These are phyloP conservation scores for Bufo bufo DNA, from an alignment of 2,113 vertebrate species.

Conservation along the genomic window DNA sequence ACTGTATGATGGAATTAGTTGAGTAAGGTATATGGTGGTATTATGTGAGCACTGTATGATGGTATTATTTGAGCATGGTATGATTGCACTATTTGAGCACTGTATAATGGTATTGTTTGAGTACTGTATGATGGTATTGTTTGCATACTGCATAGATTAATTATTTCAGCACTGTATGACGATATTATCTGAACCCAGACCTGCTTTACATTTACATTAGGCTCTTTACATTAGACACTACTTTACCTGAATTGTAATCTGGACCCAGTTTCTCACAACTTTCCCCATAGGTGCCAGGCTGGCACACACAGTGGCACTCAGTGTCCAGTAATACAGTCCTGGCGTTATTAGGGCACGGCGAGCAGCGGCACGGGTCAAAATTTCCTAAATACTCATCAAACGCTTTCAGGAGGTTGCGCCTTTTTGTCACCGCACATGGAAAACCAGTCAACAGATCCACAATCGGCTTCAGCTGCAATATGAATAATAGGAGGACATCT, in stretches of 20 bases:
- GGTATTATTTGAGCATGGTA: background rate
- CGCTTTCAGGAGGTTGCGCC: constrained; percentile 80
- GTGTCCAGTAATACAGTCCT: constrained; percentile 75
- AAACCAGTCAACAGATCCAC: constrained; percentile 80
- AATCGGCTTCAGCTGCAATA: constrained; percentile 77
- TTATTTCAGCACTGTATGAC: too few species aligned
- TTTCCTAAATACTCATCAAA: constrained; percentile 75
- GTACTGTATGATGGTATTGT: too few species aligned
- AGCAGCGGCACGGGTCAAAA: constrained; percentile 84
- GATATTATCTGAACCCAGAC: background rate
- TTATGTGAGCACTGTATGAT: background rate
- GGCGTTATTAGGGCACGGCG: constrained; percentile 85
- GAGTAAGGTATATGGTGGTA: background rate
- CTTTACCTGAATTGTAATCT: constrained; percentile 78
- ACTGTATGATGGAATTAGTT: background rate
- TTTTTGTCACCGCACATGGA: constrained; percentile 84
- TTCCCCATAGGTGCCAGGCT: constrained; percentile 80
- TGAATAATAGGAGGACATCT: background rate
- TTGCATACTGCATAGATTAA: too few species aligned
- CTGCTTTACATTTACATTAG: background rate
- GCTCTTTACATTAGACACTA: too few species aligned
- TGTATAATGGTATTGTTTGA: too few species aligned
- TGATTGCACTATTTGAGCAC: background rate
- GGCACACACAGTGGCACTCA: constrained; percentile 86
- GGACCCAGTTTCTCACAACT: constrained; percentile 81